Evolutionary conservation across 2,113 vertebrate species (phyloP).

Genomic region (Marcusenius ussheri): DNA sequence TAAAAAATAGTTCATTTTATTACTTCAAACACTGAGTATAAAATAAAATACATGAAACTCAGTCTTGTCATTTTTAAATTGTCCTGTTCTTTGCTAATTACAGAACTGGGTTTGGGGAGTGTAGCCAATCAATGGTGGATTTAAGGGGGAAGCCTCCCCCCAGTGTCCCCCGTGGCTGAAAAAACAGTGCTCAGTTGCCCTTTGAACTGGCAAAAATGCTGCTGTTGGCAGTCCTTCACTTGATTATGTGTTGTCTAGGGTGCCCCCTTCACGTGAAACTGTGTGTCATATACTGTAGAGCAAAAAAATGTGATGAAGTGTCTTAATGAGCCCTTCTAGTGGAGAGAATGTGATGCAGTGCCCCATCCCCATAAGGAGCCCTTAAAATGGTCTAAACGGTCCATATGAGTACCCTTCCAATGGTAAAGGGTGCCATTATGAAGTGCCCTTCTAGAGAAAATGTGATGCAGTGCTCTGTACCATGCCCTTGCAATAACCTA

Average conservation of each 20-base stretch:
- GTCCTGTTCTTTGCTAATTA: background rate
- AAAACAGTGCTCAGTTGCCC: too few species aligned
- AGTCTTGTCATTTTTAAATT: background rate
- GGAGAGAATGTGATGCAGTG: too few species aligned
- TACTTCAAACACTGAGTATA: constrained; percentile 19
- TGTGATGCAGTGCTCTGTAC: background rate
- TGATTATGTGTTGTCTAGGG: too few species aligned
- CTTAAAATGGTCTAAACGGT: background rate
- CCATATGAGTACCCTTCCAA: background rate
- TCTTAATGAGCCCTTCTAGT: too few species aligned
- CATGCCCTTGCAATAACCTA: background rate
- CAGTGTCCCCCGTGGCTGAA: too few species aligned
- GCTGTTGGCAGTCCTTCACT: too few species aligned
- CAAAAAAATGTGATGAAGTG: too few species aligned
- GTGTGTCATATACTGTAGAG: too few species aligned
- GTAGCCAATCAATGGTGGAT: background rate
- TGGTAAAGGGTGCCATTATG: background rate
- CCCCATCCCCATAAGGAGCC: too few species aligned
- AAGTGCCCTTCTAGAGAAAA: background rate
- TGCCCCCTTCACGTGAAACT: too few species aligned
- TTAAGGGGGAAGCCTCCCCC: background rate
- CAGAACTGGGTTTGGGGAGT: background rate
- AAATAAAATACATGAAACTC: constrained; percentile 8
- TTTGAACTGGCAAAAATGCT: too few species aligned
- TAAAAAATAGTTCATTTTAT: constrained; percentile 8